These are phyloP conservation scores for Cyprinus carpio DNA, from an alignment of 2,113 vertebrate genomes.

Conservation along the genomic window DNA sequence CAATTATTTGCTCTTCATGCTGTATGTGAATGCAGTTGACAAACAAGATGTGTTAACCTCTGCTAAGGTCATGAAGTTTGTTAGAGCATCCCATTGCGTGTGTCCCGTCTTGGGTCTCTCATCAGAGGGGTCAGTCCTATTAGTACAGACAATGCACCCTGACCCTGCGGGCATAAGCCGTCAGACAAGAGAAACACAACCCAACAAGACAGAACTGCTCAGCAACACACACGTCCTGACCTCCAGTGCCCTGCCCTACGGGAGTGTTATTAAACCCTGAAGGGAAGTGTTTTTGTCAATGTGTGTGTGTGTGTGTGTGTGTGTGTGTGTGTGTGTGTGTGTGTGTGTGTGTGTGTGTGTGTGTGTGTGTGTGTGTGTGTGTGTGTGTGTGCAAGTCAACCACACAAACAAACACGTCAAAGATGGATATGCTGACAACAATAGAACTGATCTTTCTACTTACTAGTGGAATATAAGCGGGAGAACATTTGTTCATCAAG, in stretches of 20 bases:
- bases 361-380: conserved; percentile 8
- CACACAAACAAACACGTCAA: conserved; percentile 11
- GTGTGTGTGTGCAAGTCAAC: conserved; percentile 4
- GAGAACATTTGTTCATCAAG: not conserved
- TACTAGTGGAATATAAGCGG: not conserved
- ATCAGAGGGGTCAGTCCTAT: conserved; percentile 51
- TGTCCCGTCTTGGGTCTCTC: conserved; percentile 35
- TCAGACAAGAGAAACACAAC: conserved; percentile 29
- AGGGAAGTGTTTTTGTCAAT: conserved; percentile 33
- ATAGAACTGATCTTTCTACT: not conserved
- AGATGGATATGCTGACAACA: conserved; percentile 14
- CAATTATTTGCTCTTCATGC: conserved; percentile 23
- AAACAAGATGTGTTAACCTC: conserved; percentile 1
- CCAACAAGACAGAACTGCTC: conserved; percentile 46
- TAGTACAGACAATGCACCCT: conserved; percentile 39
- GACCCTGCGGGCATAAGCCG: conserved; percentile 36
- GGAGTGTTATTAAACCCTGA: conserved; percentile 36
- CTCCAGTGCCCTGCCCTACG: conserved; percentile 16
- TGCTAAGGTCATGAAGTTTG: conserved; percentile 2
- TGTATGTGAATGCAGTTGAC: conserved; percentile 30
- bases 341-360: not conserved
- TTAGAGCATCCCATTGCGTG: conserved; percentile 4
- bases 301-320: conserved; percentile 8
- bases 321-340: not conserved
- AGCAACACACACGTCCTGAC: conserved; percentile 46